Base-by-base conservation (phyloP, 1,140 invertebrate genomes). In the Onthophagus taurus region DNA sequence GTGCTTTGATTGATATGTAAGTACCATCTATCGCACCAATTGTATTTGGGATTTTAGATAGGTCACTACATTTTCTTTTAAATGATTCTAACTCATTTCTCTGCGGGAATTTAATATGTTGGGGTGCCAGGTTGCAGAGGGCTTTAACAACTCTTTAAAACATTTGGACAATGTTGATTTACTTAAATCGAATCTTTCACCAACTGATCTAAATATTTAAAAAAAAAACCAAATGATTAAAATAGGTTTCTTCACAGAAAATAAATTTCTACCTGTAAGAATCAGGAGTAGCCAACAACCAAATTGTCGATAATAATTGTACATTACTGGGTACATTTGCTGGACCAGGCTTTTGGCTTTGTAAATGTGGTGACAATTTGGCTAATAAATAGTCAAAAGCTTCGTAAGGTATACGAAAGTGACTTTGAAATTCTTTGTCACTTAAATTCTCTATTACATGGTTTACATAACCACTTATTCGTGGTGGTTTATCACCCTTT, bases 21-120 rank as follows among this genome's bases (percentile, higher is more conserved):
- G 50, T 52, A 2, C 50, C 50, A 38, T 52, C 50, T n/a, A 52
- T 24, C 9, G 38, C 47, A 13, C 50, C 44, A 42, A 47, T 42
- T 16, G 29, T 24, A 29, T 30, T 30, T 19, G 12, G 11, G 12
- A 41, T 26, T 26, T 29, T 29, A 4, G 20, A 13, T 5, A 41
- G 16, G 1, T 3, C 11, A 7, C 9, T 14, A 24, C 21, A 26
- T 26, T 26, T 41, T 21, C 39, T 34, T 24, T 29, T 20, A 20
- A 14, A 6, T 30, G 16, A 31, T 33, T 39, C 36, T 26, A 43
- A 18, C 19, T 23, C 29, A 17, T 6, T 35, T 17, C n/a, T n/a
- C n/a, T n/a, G n/a, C n/a, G 48, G 48, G 44, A 44, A 50, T 37
- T 41, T 50, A 21, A 50, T 50, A 11, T 36, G 12, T 2, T 16